Base-by-base conservation (phyloP, 2,888 invertebrate species). In the Allacma fusca region DNA sequence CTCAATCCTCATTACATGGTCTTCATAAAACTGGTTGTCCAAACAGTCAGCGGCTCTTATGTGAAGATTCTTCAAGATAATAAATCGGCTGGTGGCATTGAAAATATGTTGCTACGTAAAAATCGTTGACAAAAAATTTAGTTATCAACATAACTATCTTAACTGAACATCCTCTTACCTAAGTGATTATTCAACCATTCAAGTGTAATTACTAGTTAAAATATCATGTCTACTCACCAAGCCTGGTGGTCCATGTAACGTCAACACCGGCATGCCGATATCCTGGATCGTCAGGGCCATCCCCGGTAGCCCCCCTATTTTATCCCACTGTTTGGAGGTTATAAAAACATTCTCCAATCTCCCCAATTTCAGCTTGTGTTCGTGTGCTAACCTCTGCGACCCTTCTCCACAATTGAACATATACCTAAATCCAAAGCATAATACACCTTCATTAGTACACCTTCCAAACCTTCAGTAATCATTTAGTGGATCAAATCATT, bases 271-370 rank as follows among this genome's bases (percentile, higher is more conserved):
- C 2, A 94, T 92, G 1, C 95, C 96, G 50, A 92, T 92, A 87
- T 94, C 94, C 86, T 96, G 95, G 72, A 95, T 88, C 0, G 96
- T 96, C 40, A 97, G 88, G 0, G 93, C 91, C 44, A 95, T 88
- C 26, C 97, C 97, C 0, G 95, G 93, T 21, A 97, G 86, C 0
- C 98, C 98, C 12, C 97, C 97, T 67, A 96, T 89, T 85, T 93
- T 93, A 57, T 89, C 89, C 97, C 97, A 97, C 50, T 90, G 90
- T 62, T 92, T 91, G 78, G 91, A 91, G 7, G 97, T 98, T 65
- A 97, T 88, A 86, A 98, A 97, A 79, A 97, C 91, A 85, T 96
- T 92, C 80, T 95, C 93, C 59, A 95, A 86, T 83, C 91, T 91
- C 0, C 92, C 89, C 28, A 96, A 86, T 85, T 93, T 95, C 84